Conservation (phyloP, 2,888 invertebrate genomes). For the Stegophylla sp. region DNA sequence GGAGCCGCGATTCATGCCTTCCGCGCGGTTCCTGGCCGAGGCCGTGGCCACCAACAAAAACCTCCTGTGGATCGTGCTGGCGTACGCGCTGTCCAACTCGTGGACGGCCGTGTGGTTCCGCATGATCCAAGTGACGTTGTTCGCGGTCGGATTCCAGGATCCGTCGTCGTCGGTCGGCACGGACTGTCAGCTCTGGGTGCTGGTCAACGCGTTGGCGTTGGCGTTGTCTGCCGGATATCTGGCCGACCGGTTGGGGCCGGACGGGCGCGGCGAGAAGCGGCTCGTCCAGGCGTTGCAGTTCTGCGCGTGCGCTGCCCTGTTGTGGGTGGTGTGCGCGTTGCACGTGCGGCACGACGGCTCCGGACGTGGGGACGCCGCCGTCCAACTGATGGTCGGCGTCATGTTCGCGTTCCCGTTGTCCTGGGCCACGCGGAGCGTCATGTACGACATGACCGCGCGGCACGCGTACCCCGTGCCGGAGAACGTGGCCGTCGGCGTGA, state of each 20-base stretch:
- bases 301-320: background rate
- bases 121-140: slow-evolving; percentile 25
- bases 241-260: background rate
- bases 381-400: background rate
- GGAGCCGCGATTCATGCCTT: too few species aligned
- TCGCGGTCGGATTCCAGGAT: background rate
- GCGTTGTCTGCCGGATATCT: slow-evolving; percentile 18
- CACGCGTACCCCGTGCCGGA: slow-evolving; percentile 20
- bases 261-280: background rate
- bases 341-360: background rate
- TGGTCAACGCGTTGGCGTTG: background rate
- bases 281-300: background rate
- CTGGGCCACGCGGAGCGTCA: slow-evolving; percentile 15
- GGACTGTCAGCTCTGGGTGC: slow-evolving; percentile 20
- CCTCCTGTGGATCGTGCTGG: background rate
- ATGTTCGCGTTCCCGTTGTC: slow-evolving; percentile 39
- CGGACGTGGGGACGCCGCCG: background rate
- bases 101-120: slow-evolving; percentile 35
- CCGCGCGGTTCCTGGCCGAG: too few species aligned
- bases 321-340: slow-evolving; percentile 8
- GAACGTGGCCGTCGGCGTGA: slow-evolving; percentile 26
- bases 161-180: background rate
- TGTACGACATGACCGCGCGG: background rate
- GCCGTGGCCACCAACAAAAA: too few species aligned
- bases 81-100: slow-evolving; percentile 28